These are phyloP conservation scores for Cinara cedri DNA, from an alignment of 2,888 invertebrate genomes.

Conservation along the genomic window DNA sequence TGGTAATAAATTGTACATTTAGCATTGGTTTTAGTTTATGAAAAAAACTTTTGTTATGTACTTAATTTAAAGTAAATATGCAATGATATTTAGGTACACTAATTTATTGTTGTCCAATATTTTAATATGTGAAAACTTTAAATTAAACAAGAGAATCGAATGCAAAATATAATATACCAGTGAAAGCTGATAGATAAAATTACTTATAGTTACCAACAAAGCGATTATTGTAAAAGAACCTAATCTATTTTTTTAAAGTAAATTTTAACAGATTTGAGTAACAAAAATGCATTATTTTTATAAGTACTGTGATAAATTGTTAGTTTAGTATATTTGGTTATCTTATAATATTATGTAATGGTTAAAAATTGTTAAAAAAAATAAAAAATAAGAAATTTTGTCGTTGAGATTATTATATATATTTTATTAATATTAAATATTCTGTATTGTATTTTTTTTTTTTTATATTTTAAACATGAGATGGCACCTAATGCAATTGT, in stretches of 20 bases:
- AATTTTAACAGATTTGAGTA: background rate
- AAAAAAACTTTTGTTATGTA: background rate
- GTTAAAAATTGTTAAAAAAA: constrained; percentile 1
- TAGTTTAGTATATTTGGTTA: background rate
- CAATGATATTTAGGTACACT: background rate
- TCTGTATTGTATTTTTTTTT: background rate
- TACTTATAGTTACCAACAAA: no score
- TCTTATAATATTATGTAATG: background rate
- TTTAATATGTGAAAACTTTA: background rate
- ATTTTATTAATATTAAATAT: background rate
- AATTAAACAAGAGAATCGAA: no score
- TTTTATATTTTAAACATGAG: background rate
- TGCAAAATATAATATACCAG: no score
- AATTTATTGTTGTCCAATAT: background rate
- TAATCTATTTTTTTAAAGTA: no score
- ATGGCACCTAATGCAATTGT: background rate
- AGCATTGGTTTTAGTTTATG: background rate
- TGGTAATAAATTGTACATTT: background rate
- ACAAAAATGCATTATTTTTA: background rate
- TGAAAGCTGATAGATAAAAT: no score
- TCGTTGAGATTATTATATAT: background rate
- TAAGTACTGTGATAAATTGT: constrained; percentile 24
- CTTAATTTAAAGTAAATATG: background rate
- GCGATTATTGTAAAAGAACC: no score
- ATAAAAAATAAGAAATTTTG: background rate